Percentiles rank a stretch among this genome's conserved stretches.
Evolutionary conservation across 2,797 vertebrate species (phyloP).

Genomic region (Pogoniulus pusillus): DNA sequence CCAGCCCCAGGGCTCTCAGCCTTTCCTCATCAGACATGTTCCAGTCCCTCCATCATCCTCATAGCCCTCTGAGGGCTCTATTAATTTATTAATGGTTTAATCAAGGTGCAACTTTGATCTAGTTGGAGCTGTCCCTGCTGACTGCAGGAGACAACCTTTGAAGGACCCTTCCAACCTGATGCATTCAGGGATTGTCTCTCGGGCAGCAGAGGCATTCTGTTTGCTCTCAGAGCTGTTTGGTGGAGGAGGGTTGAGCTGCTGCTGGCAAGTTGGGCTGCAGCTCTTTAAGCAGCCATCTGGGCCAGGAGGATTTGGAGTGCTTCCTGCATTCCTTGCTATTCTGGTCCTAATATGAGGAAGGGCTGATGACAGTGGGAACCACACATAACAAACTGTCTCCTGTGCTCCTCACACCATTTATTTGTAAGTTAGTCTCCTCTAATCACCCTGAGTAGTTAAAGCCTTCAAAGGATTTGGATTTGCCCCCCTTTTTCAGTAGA

Average conservation of each 20-base stretch:
- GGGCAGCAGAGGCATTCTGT: constrained; percentile 2
- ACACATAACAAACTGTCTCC: constrained; percentile 8
- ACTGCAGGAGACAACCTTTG: too few relatives aligned
- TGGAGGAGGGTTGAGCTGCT: constrained; percentile 8
- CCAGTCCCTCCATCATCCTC: too few relatives aligned
- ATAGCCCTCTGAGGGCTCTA: too few relatives aligned
- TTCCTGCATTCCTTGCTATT: constrained; percentile 40
- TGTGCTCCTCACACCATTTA: constrained; percentile 22
- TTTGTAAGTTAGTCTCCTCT: constrained; percentile 17
- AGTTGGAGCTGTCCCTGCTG: too few relatives aligned
- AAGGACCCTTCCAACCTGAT: too few relatives aligned
- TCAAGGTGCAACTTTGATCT: too few relatives aligned
- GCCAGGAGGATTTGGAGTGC: constrained; percentile 10
- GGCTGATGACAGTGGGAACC: constrained; percentile 31
- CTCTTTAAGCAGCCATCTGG: constrained; percentile 1
- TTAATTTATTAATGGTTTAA: background rate
- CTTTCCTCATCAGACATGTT: too few relatives aligned
- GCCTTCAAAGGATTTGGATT: background rate
- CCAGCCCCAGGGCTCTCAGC: too few relatives aligned
- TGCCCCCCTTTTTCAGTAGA: background rate
- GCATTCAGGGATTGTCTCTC: background rate
- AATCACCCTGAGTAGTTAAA: background rate
- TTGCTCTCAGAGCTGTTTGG: background rate
- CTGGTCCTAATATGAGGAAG: constrained; percentile 32
- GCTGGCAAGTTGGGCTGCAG: background rate